Evolutionary conservation across 1,140 invertebrate species (phyloP), one percentile per base, ranked within the genome.

Genomic region (Bombus breviceps): DNA sequence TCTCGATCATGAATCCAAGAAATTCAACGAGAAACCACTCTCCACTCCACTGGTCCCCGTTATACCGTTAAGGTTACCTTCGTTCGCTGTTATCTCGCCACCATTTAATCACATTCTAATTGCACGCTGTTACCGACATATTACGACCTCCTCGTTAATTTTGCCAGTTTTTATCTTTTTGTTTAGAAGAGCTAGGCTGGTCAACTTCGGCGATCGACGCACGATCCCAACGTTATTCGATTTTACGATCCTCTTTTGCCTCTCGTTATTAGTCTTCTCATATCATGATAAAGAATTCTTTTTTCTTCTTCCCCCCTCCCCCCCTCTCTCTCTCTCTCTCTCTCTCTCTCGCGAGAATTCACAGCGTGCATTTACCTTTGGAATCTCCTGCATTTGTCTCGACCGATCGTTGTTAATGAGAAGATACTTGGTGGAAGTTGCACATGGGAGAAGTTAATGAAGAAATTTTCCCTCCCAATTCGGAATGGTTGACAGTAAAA

Each of bases 61-160:
- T n/a, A 32, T 74, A 68, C 43, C 81, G 81, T 85, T 81, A 85
- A 81, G 78, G 83, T 85, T 81, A 81, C 47, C 83, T n/a, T 43
- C 32, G 41, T 18, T 32, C 53, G 39, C 32, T n/a, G 57, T 47
- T 72, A 85, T 85, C 68, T 81, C 41, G 34, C 78, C 57, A 72
- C 59, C 41, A 81, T 64, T 85, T 81, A 85, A 80, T 85, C 77
- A 53, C 69, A 71, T 85, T 85, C 77, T 85, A 72, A 85, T 85
- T 85, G 69, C 68, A 53, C 47, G 39, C 66, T 43, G 82, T 84
- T 79, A 71, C 75, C 28, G 83, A 80, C 69, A 39, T 80, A 80
- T 80, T 80, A 80, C 77, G 68, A n/a, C 77, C 83, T 81, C 43
- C 77, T 85, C 78, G 77, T 81, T 81, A 73, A 57, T 81, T 62